Base-by-base conservation (phyloP, 1,140 invertebrate species). In the Thrips palmi region DNA sequence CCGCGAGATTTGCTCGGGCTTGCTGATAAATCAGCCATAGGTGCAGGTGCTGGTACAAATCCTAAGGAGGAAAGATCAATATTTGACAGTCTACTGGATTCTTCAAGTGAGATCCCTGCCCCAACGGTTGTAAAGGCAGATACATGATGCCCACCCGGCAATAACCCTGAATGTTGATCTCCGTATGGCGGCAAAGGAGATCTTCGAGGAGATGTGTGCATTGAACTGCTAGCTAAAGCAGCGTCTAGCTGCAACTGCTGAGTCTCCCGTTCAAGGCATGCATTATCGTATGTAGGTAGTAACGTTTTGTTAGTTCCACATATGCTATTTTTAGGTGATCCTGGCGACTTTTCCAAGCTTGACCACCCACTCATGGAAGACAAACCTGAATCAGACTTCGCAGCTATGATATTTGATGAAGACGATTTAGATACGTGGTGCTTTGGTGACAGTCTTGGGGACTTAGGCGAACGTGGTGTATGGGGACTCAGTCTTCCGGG, bases 331-430 rank as follows among this genome's bases (percentile, higher is more conserved):
- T 68, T 68, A 0, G 78, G 75, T 1, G 75, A 81, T 33, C 72
- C 73, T 8, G 78, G 79, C 20, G 79, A 82, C 59, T 84, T 85
- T 57, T 84, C 80, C 44, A 81, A 55, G 52, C 74, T 81, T 7
- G 77, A 83, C 71, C 80, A 83, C 11, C 50, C 51, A 18, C 77
- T 85, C 70, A 85, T 78, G 10, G 81, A 84, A 1, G 80, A 84
- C 28, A 86, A 56, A 2, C 79, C 80, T 1, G 80, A 85, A 57
- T 87, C 81, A 5, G 78, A 83, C 53, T 80, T 81, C 4, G 71
- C 71, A 21, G 73, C 62, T 10, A 71, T 68, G 33, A 77, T 74
- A 52, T 70, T 72, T 7, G 50, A 46, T 6, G 56, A 57, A 42
- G 70, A 67, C 46, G 71, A 72, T 51, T 74, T 74, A 2, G n/a